These are phyloP conservation scores for Plusia festucae DNA, from an alignment of 2,888 invertebrate genomes.

Conservation along the genomic window DNA sequence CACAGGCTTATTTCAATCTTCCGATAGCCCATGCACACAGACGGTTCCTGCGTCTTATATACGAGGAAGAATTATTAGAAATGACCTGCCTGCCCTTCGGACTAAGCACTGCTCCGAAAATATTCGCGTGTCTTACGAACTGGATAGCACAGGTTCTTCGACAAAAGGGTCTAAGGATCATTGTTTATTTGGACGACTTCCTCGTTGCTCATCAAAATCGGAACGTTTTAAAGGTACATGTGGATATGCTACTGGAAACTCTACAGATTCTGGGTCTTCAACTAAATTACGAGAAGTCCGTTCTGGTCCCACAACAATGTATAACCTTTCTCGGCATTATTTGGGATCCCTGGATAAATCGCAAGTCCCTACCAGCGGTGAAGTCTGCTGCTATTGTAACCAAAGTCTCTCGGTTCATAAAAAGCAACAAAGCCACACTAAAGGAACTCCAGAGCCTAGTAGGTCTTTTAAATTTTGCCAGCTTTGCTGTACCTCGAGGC, in stretches of 20 bases:
- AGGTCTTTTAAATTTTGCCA: constrained; percentile 21
- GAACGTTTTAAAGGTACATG: neutral
- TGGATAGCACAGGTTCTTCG: constrained; percentile 52
- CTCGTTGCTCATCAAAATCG: constrained; percentile 2
- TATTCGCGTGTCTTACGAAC: constrained; percentile 44
- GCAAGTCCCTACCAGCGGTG: constrained; percentile 8
- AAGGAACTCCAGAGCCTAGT: constrained; percentile 3
- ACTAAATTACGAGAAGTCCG: constrained; percentile 42
- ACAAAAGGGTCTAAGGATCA: constrained; percentile 39
- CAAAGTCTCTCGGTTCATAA: neutral
- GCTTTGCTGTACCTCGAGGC: constrained; percentile 14
- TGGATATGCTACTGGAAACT: neutral
- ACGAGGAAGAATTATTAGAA: constrained; percentile 5
- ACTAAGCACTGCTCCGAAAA: constrained; percentile 2
- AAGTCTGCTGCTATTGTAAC: neutral
- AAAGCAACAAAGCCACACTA: neutral
- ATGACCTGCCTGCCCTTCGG: constrained; percentile 12
- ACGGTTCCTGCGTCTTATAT: constrained; percentile 3
- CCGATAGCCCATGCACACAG: neutral
- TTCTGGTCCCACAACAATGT: constrained; percentile 31
- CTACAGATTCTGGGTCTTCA: constrained; percentile 20
- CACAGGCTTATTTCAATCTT: constrained; percentile 6
- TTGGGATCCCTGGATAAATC: neutral
- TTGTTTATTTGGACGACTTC: constrained; percentile 21
- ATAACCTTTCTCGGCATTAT: constrained; percentile 14